These are phyloP conservation scores for Gymnothorax reevesii DNA, from an alignment of 2,797 vertebrate species.

Conservation along the genomic window DNA sequence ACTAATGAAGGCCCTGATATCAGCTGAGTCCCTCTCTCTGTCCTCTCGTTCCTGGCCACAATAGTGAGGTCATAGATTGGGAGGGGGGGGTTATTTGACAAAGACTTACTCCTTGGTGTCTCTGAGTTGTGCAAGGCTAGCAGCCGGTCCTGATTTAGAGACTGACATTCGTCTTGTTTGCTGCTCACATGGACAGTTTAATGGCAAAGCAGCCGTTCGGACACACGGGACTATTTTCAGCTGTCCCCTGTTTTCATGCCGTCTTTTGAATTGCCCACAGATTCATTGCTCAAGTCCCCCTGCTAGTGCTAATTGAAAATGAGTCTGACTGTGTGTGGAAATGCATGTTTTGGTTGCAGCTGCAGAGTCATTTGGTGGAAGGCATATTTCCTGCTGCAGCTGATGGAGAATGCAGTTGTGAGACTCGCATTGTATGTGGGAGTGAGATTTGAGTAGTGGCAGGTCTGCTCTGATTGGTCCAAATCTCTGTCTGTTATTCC, in stretches of 20 bases:
- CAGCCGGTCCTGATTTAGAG: not conserved
- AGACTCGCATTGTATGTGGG: conserved; percentile 42
- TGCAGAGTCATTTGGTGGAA: not conserved
- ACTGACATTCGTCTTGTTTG: not conserved
- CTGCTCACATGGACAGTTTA: not conserved
- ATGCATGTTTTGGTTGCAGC: not conserved
- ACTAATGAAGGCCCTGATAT: not conserved
- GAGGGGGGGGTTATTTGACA: not conserved
- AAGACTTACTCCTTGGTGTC: not conserved
- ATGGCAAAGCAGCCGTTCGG: not conserved
- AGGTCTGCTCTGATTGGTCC: conserved; percentile 27
- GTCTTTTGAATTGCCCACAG: not conserved
- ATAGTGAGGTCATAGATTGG: not conserved
- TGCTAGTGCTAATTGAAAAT: not conserved
- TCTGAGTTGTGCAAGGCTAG: not conserved
- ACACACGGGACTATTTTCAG: no score
- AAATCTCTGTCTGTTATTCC: conserved; percentile 37
- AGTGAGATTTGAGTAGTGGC: not conserved
- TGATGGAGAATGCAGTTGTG: not conserved
- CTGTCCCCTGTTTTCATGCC: no score
- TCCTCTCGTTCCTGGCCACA: not conserved
- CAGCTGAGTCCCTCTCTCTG: not conserved
- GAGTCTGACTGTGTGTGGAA: not conserved
- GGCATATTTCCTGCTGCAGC: not conserved
- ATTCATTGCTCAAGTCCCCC: not conserved